A percentile compares a stretch with the other conserved stretches of the same genome.
Conservation (phyloP, 2,113 vertebrate genomes). For the Ramphastos sulfuratus region DNA sequence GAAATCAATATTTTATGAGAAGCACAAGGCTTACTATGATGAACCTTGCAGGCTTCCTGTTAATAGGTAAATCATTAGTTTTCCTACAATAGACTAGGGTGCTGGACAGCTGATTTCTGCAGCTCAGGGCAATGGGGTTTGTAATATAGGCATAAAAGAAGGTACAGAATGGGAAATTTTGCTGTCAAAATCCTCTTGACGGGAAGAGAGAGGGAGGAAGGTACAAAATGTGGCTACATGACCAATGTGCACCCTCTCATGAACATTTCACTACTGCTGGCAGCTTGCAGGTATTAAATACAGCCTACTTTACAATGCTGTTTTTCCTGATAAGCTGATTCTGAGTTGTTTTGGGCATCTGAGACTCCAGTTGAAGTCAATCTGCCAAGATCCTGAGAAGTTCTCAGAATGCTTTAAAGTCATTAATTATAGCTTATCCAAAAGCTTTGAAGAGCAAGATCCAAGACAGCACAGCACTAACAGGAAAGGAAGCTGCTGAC, state of each 20-base stretch:
- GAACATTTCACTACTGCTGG: not conserved
- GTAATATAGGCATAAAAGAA: not conserved
- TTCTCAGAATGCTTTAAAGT: not conserved
- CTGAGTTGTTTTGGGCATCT: not conserved
- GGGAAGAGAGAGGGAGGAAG: not conserved
- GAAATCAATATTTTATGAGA: conserved; percentile 38
- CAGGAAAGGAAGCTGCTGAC: rapidly evolving
- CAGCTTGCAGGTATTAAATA: not conserved
- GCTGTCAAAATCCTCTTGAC: not conserved
- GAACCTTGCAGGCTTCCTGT: not conserved
- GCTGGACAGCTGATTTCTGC: not conserved
- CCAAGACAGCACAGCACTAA: not conserved
- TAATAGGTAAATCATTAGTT: conserved; percentile 31
- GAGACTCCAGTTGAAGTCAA: not conserved
- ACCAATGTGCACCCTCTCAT: not conserved
- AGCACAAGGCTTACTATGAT: not conserved
- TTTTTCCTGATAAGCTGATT: not conserved
- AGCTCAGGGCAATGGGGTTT: not conserved
- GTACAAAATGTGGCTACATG: not conserved
- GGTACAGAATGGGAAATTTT: not conserved
- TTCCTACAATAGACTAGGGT: conserved; percentile 25
- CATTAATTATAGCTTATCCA: not conserved
- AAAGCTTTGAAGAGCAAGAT: not conserved
- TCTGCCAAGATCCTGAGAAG: not conserved
- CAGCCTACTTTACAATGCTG: not conserved